These are phyloP conservation scores for Barbus barbus DNA, from an alignment of 2,113 vertebrate species.

Conservation along the genomic window DNA sequence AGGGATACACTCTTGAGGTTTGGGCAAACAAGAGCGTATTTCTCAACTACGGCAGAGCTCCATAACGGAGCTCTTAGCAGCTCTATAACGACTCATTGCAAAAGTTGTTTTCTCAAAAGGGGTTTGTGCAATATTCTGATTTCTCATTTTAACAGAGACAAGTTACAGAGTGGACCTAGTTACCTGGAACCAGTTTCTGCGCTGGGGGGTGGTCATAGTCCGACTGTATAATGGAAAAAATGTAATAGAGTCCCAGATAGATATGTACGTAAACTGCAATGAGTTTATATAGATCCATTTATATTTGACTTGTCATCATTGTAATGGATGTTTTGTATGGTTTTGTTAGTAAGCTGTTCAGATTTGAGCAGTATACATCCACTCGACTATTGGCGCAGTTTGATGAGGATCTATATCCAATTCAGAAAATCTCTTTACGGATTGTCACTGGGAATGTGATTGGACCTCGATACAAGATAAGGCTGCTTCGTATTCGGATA, in stretches of 20 bases:
- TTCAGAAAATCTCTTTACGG: constrained; percentile 83
- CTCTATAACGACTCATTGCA: not conserved
- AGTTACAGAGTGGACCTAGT: constrained; percentile 89
- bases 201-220: constrained; percentile 85
- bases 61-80: constrained; percentile 80
- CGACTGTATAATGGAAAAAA: constrained; percentile 77
- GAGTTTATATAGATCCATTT: not conserved
- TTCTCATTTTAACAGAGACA: constrained; percentile 74
- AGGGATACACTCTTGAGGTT: constrained; percentile 72
- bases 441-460: constrained; percentile 83
- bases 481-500: constrained; percentile 82
- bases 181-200: constrained; percentile 86
- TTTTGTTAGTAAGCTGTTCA: constrained; percentile 76
- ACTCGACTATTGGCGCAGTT: constrained; percentile 86
- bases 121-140: not conserved
- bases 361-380: constrained; percentile 85
- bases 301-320: not conserved
- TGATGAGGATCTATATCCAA: constrained; percentile 78
- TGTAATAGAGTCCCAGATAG: constrained; percentile 77
- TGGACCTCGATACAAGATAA: constrained; percentile 86
- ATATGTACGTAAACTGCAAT: constrained; percentile 79
- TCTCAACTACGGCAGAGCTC: constrained; percentile 80
- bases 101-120: not conserved
- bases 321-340: not conserved
- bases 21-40: constrained; percentile 80